Evolutionary conservation across 1,140 invertebrate species (phyloP), one percentile per base, ranked within the genome.

Genomic region (Plectrocnemia conspersa): DNA sequence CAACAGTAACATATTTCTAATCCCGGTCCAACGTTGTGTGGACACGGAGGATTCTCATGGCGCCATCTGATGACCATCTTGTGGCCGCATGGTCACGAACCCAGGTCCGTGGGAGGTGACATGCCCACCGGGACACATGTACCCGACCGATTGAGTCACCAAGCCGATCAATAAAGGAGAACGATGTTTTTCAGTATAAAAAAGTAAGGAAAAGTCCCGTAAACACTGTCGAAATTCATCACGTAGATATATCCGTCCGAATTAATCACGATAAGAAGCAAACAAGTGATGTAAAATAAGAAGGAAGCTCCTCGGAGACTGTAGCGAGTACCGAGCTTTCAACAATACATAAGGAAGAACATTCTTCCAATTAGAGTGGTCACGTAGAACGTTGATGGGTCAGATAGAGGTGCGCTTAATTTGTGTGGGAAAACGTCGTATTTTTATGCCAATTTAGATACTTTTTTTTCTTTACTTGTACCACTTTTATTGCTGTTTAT

Each of bases 321-420:
- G 35, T 29, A 7, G 27, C n/a, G 22, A 15, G 38, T 41, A 21
- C 38, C 10, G 22, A 23, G 44, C 33, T 15, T 23, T 15, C 48
- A 36, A 38, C 33, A 50, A 25, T 18, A 32, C 42, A 45, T 25
- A 18, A 27, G 41, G 48, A 52, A 46, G 11, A 57, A 47, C 48
- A 46, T 15, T 33, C 27, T 35, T 33, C 55, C 55, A 57, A 57
- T 57, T 57, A 57, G 55, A 52, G 22, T 47, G 48, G 55, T 57
- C 55, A 57, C 55, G 55, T 57, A 52, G 47, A 29, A 35, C 18
- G 27, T 49, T 49, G 25, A 48, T 48, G 25, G 27, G 19, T 49
- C 21, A 33, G 32, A 36, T 47, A 47, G 27, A 47, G 24, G 44
- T 5, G 24, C 44, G 13, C 44, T 47, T 47, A 47, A 50, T 50